These are phyloP conservation scores for Diarsia mendica DNA, from an alignment of 2,888 invertebrate genomes.

Conservation along the genomic window DNA sequence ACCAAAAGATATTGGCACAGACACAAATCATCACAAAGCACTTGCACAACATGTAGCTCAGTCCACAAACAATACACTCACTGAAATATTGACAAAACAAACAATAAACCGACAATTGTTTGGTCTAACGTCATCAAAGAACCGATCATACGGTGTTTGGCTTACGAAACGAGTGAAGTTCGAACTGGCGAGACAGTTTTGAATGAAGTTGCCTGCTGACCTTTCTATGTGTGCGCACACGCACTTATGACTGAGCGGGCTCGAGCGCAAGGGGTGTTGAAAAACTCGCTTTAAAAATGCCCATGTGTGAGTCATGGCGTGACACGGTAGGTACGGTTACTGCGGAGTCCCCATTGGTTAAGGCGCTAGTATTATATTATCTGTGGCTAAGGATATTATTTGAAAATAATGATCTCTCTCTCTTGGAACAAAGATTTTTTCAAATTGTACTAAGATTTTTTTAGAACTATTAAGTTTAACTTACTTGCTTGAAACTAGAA, in stretches of 20 bases:
- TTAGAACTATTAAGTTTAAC: too few species aligned
- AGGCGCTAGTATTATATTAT: too few species aligned
- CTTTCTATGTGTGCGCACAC: constrained; percentile 72
- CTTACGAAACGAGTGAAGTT: constrained; percentile 83
- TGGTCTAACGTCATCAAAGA: constrained; percentile 82
- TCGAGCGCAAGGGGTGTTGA: constrained; percentile 73
- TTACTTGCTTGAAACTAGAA: neutral
- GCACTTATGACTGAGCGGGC: constrained; percentile 63
- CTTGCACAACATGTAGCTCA: constrained; percentile 64
- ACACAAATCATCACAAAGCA: constrained; percentile 66
- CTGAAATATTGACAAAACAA: constrained; percentile 86
- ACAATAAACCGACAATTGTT: constrained; percentile 80
- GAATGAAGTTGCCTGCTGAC: constrained; percentile 85
- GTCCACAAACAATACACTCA: constrained; percentile 70
- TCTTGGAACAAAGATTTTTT: neutral
- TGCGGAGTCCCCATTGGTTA: constrained; percentile 32
- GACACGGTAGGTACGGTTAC: constrained; percentile 39
- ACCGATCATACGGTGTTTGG: constrained; percentile 81
- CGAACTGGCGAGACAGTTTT: constrained; percentile 74
- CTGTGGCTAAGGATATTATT: constrained; percentile 35
- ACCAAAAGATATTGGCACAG: constrained; percentile 40
- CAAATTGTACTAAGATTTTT: neutral
- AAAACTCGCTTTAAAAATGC: constrained; percentile 66
- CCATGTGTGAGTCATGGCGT: constrained; percentile 68
- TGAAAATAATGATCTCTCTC: constrained; percentile 16